Evolutionary conservation across 2,888 invertebrate genomes (phyloP).

Genomic region (Drosophila picticornis): DNA sequence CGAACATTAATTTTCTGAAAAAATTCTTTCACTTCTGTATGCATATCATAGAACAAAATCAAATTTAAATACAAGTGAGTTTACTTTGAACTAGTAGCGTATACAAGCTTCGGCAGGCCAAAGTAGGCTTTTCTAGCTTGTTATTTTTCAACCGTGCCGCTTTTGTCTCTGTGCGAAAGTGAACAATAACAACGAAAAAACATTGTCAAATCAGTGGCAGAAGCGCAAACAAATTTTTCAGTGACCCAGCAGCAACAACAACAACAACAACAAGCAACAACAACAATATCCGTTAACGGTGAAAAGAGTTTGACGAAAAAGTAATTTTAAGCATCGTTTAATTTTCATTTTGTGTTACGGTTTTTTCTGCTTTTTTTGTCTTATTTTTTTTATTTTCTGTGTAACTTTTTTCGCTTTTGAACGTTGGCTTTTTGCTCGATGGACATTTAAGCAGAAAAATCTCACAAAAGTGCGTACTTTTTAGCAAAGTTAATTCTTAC

Average conservation of each 20-base stretch:
- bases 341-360: slow-evolving; percentile 74
- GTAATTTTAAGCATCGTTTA: slow-evolving; percentile 82
- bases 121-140: not conserved
- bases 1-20: not conserved
- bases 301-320: slow-evolving; percentile 79
- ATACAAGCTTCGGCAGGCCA: not conserved
- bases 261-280: slow-evolving; percentile 11
- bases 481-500: slow-evolving; percentile 78
- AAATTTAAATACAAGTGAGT: not conserved
- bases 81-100: not conserved
- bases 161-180: slow-evolving; percentile 26
- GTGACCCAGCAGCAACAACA: slow-evolving; percentile 37
- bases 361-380: slow-evolving; percentile 35
- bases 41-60: not conserved
- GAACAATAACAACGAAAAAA: slow-evolving; percentile 14
- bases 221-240: slow-evolving; percentile 48
- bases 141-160: slow-evolving; percentile 10
- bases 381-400: slow-evolving; percentile 15
- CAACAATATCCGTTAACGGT: slow-evolving; percentile 21
- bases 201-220: slow-evolving; percentile 13
- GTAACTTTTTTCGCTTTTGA: slow-evolving; percentile 47
- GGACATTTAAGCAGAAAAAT: slow-evolving; percentile 76
- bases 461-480: slow-evolving; percentile 68
- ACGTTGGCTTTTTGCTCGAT: slow-evolving; percentile 46
- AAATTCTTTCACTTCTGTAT: not conserved